Evolutionary conservation across 1,140 invertebrate genomes (phyloP), one percentile per base, ranked within the genome.

Genomic region (Formica exsecta): DNA sequence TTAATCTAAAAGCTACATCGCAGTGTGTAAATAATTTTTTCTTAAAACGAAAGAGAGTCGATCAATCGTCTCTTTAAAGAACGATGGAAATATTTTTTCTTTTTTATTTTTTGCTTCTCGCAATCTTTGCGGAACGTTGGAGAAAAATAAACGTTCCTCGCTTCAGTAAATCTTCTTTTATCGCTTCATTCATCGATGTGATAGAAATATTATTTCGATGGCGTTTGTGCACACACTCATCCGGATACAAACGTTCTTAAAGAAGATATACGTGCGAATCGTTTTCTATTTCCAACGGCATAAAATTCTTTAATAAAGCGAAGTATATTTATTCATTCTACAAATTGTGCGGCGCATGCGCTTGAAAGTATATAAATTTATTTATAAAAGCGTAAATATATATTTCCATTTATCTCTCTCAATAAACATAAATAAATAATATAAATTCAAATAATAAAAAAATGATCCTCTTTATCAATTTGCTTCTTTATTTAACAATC

Each of bases 91-190:
- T 36, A 65, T 62, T 0, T 76, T 73, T 38, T 73, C 25, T 29
- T 29, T 29, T 29, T 29, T 29, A 19, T 66, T 36, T 51, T 51
- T 54, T 8, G 8, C 61, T 64, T 48, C 11, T 38, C 19, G 7
- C 22, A 16, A 16, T 59, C 62, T 38, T 66, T 51, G 41, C 3
- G 1, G 9, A 51, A 19, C 25, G 8, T 68, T 36, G 4, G 5
- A 57, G 32, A 41, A 57, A 57, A 68, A 57, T 68, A n/a, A 68
- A 68, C 8, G 16, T 44, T 54, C 36, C 25, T 16, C 36, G 8
- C 32, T 68, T 57, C 22, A 32, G 2, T 64, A 68, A 80, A 41
- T 80, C 16, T 13, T 41, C 48, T 57, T 41, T 80, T 25, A 41
- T n/a, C 29, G 19, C 8, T 65, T 68, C 32, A 77, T 11, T 80